Percentiles rank a stretch among this genome's conserved stretches.
Conservation (phyloP, 2,113 vertebrate species). For the Sinocyclocheilus maitianheensis region DNA sequence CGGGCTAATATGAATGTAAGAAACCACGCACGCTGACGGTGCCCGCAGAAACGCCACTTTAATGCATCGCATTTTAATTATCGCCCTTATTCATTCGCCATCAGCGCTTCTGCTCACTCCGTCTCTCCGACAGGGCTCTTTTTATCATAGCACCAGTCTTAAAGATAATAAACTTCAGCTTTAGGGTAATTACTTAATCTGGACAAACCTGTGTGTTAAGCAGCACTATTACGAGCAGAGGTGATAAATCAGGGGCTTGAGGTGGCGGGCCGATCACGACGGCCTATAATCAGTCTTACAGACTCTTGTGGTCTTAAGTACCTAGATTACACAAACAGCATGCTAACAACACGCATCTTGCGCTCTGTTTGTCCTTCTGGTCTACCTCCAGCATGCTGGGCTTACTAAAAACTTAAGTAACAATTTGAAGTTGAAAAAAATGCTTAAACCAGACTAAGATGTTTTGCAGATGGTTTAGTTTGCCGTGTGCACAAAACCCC, state of each 20-base stretch:
- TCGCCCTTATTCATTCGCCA: constrained; percentile 62
- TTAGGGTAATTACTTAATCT: constrained; percentile 99
- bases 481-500: not conserved
- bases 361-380: not conserved
- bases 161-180: constrained; percentile 93
- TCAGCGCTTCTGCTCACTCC: constrained; percentile 58
- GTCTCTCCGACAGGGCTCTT: constrained; percentile 67
- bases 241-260: constrained; percentile 86
- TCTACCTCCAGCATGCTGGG: not conserved
- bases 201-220: constrained; percentile 95
- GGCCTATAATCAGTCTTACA: constrained; percentile 82
- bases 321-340: constrained; percentile 86
- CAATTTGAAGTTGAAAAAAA: not conserved
- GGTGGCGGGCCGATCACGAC: constrained; percentile 81
- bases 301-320: constrained; percentile 81
- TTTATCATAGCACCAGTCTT: constrained; percentile 80
- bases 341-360: constrained; percentile 77
- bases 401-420: not conserved
- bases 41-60: constrained; percentile 64
- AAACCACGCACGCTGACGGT: constrained; percentile 65
- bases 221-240: constrained; percentile 86
- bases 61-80: constrained; percentile 80
- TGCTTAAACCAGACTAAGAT: not conserved
- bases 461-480: not conserved
- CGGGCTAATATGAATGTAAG: constrained; percentile 76